A percentile compares a stretch with the other conserved stretches of the same genome.
These are phyloP conservation scores for Chelon auratus DNA, from an alignment of 2,797 vertebrate genomes.

Conservation along the genomic window DNA sequence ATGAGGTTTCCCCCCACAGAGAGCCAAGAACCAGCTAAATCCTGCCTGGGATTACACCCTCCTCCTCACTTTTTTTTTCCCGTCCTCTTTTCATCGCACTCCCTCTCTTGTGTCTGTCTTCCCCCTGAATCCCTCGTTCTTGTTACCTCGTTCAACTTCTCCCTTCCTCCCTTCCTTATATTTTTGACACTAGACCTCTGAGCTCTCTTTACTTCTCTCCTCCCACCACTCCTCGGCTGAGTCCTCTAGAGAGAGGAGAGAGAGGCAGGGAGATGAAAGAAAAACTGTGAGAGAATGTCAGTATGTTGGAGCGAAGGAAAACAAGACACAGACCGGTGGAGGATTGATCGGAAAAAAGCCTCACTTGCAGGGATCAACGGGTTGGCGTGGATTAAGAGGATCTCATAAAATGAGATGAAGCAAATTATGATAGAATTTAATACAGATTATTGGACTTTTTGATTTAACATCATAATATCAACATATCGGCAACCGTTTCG, in stretches of 20 bases:
- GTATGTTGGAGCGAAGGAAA: slow-evolving; percentile 32
- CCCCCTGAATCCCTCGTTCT: slow-evolving; percentile 39
- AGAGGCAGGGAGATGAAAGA: slow-evolving; percentile 15
- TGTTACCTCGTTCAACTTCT: slow-evolving; percentile 18
- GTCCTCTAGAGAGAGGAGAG: slow-evolving; percentile 29
- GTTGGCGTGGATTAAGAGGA: slow-evolving; percentile 51
- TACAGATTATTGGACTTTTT: too few relatives aligned
- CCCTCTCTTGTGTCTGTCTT: slow-evolving; percentile 33
- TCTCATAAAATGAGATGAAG: slow-evolving; percentile 55
- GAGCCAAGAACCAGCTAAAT: slow-evolving; percentile 76
- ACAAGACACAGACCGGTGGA: slow-evolving; percentile 31
- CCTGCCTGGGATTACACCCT: slow-evolving; percentile 77
- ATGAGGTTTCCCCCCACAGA: slow-evolving; percentile 67
- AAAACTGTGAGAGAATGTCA: slow-evolving; percentile 19
- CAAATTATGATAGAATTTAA: slow-evolving; percentile 14
- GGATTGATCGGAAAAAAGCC: slow-evolving; percentile 53
- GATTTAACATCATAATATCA: slow-evolving; percentile 6
- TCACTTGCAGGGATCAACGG: slow-evolving; percentile 45
- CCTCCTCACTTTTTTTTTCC: slow-evolving; percentile 49
- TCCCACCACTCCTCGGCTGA: slow-evolving; percentile 28
- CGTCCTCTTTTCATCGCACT: slow-evolving; percentile 27
- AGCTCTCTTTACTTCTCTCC: slow-evolving; percentile 48
- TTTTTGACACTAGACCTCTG: slow-evolving; percentile 55
- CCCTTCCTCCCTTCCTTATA: slow-evolving; percentile 20
- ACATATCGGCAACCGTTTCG: neutral